Evolutionary conservation across 2,888 invertebrate species (phyloP), one percentile per base, ranked within the genome.

Genomic region (Villa cingulata): DNA sequence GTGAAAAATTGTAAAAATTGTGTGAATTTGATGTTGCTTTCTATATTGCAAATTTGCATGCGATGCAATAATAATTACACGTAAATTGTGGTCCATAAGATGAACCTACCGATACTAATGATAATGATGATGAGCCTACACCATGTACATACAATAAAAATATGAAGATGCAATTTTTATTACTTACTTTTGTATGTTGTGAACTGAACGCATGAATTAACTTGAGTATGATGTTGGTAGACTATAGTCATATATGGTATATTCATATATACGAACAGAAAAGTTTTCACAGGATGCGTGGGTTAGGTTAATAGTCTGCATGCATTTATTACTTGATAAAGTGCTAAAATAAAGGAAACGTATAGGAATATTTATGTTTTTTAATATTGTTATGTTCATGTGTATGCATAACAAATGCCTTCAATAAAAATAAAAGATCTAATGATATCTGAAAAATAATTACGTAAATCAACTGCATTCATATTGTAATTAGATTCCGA

Each of bases 231-330:
- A n/a, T n/a, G n/a, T n/a, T n/a, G n/a, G n/a, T n/a, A n/a, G n/a
- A n/a, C n/a, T n/a, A n/a, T n/a, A 6, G 23, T 23, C 7, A 6
- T 23, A 23, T 6, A 23, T 23, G 23, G 7, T 23, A 23, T 4
- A 7, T 23, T 6, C 7, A 7, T 6, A 23, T 23, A 4, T 23
- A 23, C 23, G 37, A 46, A 41, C 17, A 37, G 27, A 18, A 37
- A 41, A 46, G 42, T 46, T 46, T 46, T 36, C 46, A 41, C 37
- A 37, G 37, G 37, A 37, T 46, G 46, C 46, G 46, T 46, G 42
- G 46, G 46, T 37, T 37, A 23, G 7, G 23, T 23, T 6, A 23
- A 23, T 23, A 23, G 7, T 23, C 4, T 6, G 7, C 23, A 23
- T 6, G 23, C 23, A 23, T n/a, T n/a, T n/a, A n/a, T n/a, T n/a